phyloP scores from a whole-genome alignment of 2,888 invertebrate species.

The Drosophila lutescens region DNA sequence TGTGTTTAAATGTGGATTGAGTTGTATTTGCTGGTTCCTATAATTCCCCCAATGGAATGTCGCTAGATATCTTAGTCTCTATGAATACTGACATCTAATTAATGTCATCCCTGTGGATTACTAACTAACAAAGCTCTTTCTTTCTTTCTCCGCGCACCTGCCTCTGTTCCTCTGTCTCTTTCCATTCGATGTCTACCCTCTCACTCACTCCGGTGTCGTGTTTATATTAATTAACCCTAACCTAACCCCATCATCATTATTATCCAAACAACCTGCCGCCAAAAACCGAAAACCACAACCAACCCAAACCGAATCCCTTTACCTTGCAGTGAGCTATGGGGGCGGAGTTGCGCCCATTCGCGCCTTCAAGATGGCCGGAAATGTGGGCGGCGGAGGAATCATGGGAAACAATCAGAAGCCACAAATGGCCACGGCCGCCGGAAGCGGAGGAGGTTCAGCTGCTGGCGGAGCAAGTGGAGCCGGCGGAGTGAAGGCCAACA shows the following conservation, averaged over 20 bases:
- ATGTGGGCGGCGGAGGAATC: background rate
- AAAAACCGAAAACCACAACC: too few relatives aligned
- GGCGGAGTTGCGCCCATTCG: slow-evolving; percentile 39
- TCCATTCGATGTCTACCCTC: slow-evolving; percentile 6
- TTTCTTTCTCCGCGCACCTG: background rate
- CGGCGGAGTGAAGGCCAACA: slow-evolving; percentile 73
- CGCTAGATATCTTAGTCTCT: background rate
- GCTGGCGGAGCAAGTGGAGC: slow-evolving; percentile 12
- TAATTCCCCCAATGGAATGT: too few relatives aligned
- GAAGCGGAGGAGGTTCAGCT: background rate
- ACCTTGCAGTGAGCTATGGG: slow-evolving; percentile 77
- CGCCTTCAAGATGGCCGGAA: slow-evolving; percentile 40
- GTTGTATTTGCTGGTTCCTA: too few relatives aligned
- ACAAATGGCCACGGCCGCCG: slow-evolving; percentile 37
- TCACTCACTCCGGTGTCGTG: slow-evolving; percentile 1
- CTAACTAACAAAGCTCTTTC: slow-evolving; percentile 5
- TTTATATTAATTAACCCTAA: background rate
- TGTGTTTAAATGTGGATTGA: too few relatives aligned
- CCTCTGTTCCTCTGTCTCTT: slow-evolving; percentile 6
- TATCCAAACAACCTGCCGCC: slow-evolving; percentile 14
- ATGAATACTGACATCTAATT: background rate
- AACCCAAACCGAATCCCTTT: slow-evolving; percentile 15
- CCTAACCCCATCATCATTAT: background rate
- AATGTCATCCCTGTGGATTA: background rate
- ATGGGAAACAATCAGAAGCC: slow-evolving; percentile 9